Base-by-base conservation (phyloP, 2,888 invertebrate species). In the Agrilus cyanescens region DNA sequence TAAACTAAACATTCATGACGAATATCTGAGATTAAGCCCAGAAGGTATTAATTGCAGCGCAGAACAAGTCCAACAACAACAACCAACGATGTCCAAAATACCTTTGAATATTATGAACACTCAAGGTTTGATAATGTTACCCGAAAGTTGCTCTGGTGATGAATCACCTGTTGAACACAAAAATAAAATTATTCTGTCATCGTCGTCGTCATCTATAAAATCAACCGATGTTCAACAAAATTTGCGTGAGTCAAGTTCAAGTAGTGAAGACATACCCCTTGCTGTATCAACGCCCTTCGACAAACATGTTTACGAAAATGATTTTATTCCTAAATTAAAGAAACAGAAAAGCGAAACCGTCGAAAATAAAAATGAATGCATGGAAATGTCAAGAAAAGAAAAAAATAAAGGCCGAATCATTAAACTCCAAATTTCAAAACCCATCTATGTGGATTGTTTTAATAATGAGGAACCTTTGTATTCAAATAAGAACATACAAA, bases 271-370 rank as follows among this genome's bases (percentile, higher is more conserved):
- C 3, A 16, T 45, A 25, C 56, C 56, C 6, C 36, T 45, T 14
- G 54, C 54, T 3, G 53, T 53, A 46, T 56, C 56, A 8, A 56
- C 56, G 15, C 56, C 53, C 5, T 20, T 35, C 37, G 18, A 30
- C 34, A 37, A 31, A 10, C 35, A 40, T 45, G 46, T 12, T 38
- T 12, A 30, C n/a, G 25, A n/a, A 37, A 18, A 35, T 37, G 29
- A 18, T 13, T 32, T 30, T 25, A 40, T 36, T 16, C 42, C 42
- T 8, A 43, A 45, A 44, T 30, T 16, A 38, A 48, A 44, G 15
- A 48, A 49, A 33, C 54, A 34, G 37, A 40, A 32, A 12, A 25
- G 5, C 2, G 18, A 12, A 2, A 14, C 3, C 29, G 3, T 12
- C 5, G 13, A 13, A 14, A 38, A 46, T 16, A 47, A 49, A 37